Evolutionary conservation across 2,113 vertebrate genomes (phyloP), one percentile per base, ranked within the genome.

Genomic region (Cyprinus carpio): DNA sequence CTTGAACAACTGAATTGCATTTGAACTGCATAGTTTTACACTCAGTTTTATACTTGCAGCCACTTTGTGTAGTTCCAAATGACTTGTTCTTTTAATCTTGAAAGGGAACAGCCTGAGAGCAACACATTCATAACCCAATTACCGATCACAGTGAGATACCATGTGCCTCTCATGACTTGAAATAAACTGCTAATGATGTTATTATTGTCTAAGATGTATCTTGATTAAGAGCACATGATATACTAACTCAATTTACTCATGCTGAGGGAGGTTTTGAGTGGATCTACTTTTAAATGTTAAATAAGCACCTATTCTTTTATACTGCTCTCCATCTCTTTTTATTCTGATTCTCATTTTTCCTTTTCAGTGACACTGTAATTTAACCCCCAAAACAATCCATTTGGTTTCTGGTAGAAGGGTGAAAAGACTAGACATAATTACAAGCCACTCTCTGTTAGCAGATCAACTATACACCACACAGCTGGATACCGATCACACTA

Each of bases 131-230:
- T 82, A 31, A 81, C 25, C 62, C 43, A 69, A 81, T 81, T 23
- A 81, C 25, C 7, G 27, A 81, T 62, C 77, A 43, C 58, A 64
- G n/a, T 1, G 37, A 64, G 76, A 78, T 78, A 40, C 29, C 31
- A 78, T 58, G 58, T 64, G 77, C 37, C 77, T 80, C 27, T 18
- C 18, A 15, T 69, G 79, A 81, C 79, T 62, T 67, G 62, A 51
- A 81, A 81, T 81, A 81, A 81, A 81, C 25, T 81, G 27, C 43
- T 82, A 72, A 82, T 82, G 29, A 56, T 82, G 49, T 56, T 54
- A 20, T 82, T 69, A 82, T 82, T 54, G 81, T 82, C 81, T 71
- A 23, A 82, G 25, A 82, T 25, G 27, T 49, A 56, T 54, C 23
- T 82, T 72, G 49, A 72, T 82, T 56, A 56, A 72, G 49, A 72